Conservation (phyloP, 2,888 invertebrate species). For the Acanthosoma haemorrhoidale region DNA sequence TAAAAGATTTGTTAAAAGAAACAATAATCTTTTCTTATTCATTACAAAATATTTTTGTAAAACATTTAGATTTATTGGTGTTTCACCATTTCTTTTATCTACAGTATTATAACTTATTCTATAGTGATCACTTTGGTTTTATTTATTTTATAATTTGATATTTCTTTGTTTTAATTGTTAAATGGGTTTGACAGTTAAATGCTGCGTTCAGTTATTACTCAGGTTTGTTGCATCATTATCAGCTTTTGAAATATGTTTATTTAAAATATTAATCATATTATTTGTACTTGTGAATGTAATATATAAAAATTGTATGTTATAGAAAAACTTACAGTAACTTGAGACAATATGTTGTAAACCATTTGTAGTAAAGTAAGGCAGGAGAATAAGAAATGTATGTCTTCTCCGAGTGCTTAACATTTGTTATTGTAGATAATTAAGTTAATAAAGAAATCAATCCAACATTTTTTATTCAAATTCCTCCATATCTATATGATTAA, state of each 20-base stretch:
- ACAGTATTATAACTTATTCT: neutral
- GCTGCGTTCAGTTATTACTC: neutral
- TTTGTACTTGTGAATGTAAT: neutral
- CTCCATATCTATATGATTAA: too few relatives aligned
- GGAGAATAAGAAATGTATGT: slow-evolving; percentile 5
- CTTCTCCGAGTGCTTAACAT: slow-evolving; percentile 24
- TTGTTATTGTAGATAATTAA: slow-evolving; percentile 20
- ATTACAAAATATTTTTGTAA: neutral
- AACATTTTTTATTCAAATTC: too few relatives aligned
- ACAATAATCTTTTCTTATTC: neutral
- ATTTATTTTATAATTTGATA: neutral
- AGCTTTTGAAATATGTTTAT: neutral
- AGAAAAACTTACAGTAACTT: slow-evolving; percentile 18
- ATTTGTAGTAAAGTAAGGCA: slow-evolving; percentile 16
- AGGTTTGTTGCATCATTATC: too few relatives aligned
- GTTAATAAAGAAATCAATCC: slow-evolving; percentile 19
- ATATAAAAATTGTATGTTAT: neutral
- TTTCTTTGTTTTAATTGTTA: neutral
- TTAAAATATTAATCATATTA: slow-evolving; percentile 2
- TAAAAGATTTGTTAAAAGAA: neutral
- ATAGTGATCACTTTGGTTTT: too few relatives aligned
- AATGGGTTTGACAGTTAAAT: neutral
- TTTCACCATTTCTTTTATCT: neutral
- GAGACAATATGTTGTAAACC: slow-evolving; percentile 20
- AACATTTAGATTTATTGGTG: neutral